Conservation (phyloP, 1,140 invertebrate genomes). For the Anagrus nilaparvatae region DNA sequence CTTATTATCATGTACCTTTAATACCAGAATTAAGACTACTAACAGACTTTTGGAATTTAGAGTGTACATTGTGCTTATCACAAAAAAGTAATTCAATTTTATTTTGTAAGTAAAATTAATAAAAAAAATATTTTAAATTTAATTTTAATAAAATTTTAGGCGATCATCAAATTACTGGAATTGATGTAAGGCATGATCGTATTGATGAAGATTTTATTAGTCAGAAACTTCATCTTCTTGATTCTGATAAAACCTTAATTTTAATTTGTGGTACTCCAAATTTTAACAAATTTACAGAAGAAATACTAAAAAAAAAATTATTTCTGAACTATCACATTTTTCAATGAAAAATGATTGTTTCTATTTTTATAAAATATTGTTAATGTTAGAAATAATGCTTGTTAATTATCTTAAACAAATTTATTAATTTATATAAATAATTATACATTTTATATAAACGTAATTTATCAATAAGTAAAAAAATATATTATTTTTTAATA, state of each 20-base stretch:
- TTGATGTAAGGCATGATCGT: constrained; percentile 22
- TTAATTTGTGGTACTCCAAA: constrained; percentile 33
- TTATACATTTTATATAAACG: too few species aligned
- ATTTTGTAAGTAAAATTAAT: neutral
- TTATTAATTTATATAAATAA: too few species aligned
- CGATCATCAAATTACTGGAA: constrained; percentile 20
- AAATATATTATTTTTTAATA: too few species aligned
- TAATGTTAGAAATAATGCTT: too few species aligned
- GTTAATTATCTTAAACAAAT: too few species aligned
- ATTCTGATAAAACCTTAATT: constrained; percentile 24
- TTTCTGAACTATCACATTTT: constrained; percentile 27
- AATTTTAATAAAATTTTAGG: constrained; percentile 14
- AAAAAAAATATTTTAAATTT: constrained; percentile 9
- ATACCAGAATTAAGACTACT: constrained; percentile 41
- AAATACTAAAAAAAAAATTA: constrained; percentile 17
- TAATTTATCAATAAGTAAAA: too few species aligned
- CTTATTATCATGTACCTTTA: constrained; percentile 40
- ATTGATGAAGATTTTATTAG: constrained; percentile 21
- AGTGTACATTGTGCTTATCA: constrained; percentile 41
- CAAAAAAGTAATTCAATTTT: constrained; percentile 25
- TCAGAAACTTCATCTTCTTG: constrained; percentile 17
- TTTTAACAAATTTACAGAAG: constrained; percentile 27
- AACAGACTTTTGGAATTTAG: constrained; percentile 50
- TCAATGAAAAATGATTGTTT: constrained; percentile 17
- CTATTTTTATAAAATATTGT: neutral